Base-by-base conservation (phyloP, 2,113 vertebrate genomes). In the Lynx canadensis region DNA sequence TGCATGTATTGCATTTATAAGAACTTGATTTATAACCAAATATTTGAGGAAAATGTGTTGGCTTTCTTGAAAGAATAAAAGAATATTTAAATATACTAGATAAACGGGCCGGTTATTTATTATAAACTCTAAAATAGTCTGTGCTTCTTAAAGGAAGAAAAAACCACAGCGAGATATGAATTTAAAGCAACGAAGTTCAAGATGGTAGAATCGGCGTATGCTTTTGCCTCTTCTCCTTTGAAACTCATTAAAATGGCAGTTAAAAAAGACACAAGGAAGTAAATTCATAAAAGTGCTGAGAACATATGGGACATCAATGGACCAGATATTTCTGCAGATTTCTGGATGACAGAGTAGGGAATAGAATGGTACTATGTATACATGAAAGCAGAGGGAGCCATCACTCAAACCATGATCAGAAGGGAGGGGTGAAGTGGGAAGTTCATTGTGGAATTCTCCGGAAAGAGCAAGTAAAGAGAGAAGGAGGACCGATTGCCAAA, bases 141-240 rank as follows among this genome's bases (percentile, higher is more conserved):
- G 18, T 16, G 29, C 65, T 66, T 88, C 48, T 87, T 89, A 66
- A 86, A 68, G 29, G 29, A 80, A 78, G 91, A 36, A 57, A 94
- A 95, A 89, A 45, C 63, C 18, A 41, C 57, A 88, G 63, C 45
- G 41, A 96, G 68, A 89, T 57, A 57, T 7, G 45, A 95, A 80
- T 36, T 86, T 81, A 87, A 73, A 95, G 66, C 21, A 82, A 97
- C 81, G 36, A 87, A 94, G 69, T 95, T 94, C 65, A 97, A 96
- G 80, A 94, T 65, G 71, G 81, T 57, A 81, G 65, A 85, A 14
- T 63, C 31, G 65, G 36, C 25, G 69, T 52, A 83, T 27, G 55
- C 41, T 41, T 94, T 57, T 91, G 29, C n/a, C 21, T 79, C 60
- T 68, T 89, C 65, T 93, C 71, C 82, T 92, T 55, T 87, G 45